phyloP scores from a whole-genome alignment of 2,888 invertebrate species.

The Acanthosepion lycidas region DNA sequence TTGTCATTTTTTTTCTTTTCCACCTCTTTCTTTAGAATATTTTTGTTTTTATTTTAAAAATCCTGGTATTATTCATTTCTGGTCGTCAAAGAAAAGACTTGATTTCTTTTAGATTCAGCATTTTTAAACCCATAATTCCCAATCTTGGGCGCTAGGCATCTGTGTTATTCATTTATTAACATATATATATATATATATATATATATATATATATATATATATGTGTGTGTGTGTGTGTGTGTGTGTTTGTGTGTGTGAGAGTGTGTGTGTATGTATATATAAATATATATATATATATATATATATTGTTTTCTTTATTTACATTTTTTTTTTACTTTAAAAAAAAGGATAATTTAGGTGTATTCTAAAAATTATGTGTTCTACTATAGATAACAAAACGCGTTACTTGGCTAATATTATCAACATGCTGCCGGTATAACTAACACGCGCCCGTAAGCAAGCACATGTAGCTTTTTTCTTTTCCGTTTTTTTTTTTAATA shows the following conservation, averaged over 20 bases:
- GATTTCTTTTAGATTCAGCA: background rate
- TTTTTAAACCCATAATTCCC: background rate
- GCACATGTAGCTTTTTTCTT: background rate
- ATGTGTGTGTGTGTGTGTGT: too few species aligned
- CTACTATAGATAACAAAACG: background rate
- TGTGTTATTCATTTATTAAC: background rate
- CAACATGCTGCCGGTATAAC: too few species aligned
- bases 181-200: too few species aligned
- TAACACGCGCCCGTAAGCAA: background rate
- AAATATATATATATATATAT: too few species aligned
- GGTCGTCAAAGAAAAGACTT: too few species aligned
- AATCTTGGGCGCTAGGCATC: background rate
- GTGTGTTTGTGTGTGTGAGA: too few species aligned
- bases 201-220: too few species aligned
- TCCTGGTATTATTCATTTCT: background rate
- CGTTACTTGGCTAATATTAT: background rate
- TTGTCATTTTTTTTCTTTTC: background rate
- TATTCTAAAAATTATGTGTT: background rate
- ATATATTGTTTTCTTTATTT: background rate
- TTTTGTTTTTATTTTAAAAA: background rate
- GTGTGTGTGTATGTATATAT: too few species aligned
- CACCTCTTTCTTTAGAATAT: background rate
- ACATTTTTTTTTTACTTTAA: too few species aligned
- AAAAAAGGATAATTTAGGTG: background rate
- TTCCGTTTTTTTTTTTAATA: too few species aligned